phyloP scores from a whole-genome alignment of 2,113 vertebrate species.

The Hyaena hyaena region DNA sequence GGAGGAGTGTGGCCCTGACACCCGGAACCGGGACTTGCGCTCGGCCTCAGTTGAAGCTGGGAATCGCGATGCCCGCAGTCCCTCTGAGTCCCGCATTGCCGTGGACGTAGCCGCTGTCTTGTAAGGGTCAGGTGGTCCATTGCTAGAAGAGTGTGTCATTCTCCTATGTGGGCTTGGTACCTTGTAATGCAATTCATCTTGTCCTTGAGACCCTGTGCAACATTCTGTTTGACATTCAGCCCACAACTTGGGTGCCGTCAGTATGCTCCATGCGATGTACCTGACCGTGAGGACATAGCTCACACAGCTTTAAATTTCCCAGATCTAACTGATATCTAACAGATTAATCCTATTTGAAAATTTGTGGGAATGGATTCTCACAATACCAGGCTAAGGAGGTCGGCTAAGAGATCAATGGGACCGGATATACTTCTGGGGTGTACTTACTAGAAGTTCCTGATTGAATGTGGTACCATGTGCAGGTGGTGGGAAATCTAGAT shows the following conservation, averaged over 20 bases:
- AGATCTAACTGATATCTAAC: neutral
- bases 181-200: neutral
- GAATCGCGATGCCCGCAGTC: too few relatives aligned
- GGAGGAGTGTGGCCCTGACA: too few relatives aligned
- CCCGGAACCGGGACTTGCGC: too few relatives aligned
- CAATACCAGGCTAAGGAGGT: neutral
- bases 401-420: neutral
- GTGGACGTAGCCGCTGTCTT: fast-evolving
- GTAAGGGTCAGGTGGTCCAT: neutral
- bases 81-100: neutral
- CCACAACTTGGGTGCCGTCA: neutral
- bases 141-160: neutral
- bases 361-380: neutral
- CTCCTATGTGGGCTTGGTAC: neutral
- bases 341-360: neutral
- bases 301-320: neutral
- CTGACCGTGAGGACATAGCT: neutral
- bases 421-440: neutral
- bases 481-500: neutral
- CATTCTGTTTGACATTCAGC: neutral
- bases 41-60: too few relatives aligned
- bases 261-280: neutral
- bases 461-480: neutral
- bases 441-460: neutral
- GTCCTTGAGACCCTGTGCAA: neutral